Evolutionary conservation across 2,113 vertebrate species (phyloP), one percentile per base, ranked within the genome.

Genomic region (Cyprinus carpio): DNA sequence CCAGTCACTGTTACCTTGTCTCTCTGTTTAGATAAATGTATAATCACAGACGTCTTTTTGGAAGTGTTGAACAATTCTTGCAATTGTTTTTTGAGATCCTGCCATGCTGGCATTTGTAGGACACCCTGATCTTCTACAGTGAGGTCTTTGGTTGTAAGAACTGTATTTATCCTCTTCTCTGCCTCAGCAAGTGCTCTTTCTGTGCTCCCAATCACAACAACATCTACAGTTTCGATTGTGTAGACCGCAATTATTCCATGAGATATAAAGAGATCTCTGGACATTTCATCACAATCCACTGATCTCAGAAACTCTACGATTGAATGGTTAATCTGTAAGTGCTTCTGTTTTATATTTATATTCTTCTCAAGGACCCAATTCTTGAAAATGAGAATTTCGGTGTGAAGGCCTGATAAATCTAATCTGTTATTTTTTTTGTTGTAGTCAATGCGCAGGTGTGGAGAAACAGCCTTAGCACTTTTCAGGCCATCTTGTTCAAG

Each of bases 331-430:
- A 95, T 0, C 2, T 81, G 40, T 29, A 96, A 13, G 0, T 13
- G 60, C 65, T 92, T 93, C 43, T 75, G 76, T 27, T 78, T 89
- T 89, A 97, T 90, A 0, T 6, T 11, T 10, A 88, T 0, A 0
- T 89, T 58, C 25, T 15, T 93, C 84, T 96, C 94, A 12, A 94
- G 87, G 82, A 98, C 90, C 79, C 95, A 93, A 34, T 89, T 81
- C 88, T 96, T 96, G 0, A 92, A 79, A 87, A 91, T 85, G 67
- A 83, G 92, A 9, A 97, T 91, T 31, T 97, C 95, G 1, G 20
- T 13, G 9, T n/a, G 0, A 5, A 95, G 88, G 51, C 97, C 97
- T 76, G 86, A 88, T 0, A 98, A 80, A 43, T 49, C 85, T 54
- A 99, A n/a, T 9, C 64, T 75, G 25, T 91, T 89, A 67, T 74